Evolutionary conservation across 2,888 invertebrate genomes (phyloP), one percentile per base, ranked within the genome.

Genomic region (Rhaphigaster nebulosa): DNA sequence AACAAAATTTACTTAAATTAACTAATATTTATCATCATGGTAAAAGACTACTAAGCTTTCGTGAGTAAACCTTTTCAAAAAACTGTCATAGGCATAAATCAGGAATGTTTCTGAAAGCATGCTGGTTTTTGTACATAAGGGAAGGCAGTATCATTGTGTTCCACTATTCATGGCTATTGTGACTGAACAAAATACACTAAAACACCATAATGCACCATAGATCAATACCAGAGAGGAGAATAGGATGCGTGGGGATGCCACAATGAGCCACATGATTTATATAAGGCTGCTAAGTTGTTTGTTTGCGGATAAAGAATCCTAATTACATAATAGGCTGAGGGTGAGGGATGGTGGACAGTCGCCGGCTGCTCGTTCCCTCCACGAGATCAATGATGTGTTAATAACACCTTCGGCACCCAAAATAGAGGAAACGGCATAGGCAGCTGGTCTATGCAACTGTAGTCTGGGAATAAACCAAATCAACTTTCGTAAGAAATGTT

Each of bases 221-320:
- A 60, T 41, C 88, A 41, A 88, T 88, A 56, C 26, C n/a, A 20
- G 23, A 23, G 65, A 54, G 88, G 65, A 60, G 38, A 88, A 87
- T 50, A 29, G 88, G 88, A 41, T 56, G 88, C 70, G 65, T 90
- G 52, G 90, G 52, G 29, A 26, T 52, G 15, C 84, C 6, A 87
- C 90, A 90, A 90, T 87, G 70, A 52, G 45, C 50, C 52, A 52
- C 52, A 87, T 90, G 89, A 87, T 90, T 90, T 91, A 89, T 91
- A 60, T 60, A 89, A 87, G 70, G 80, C 50, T 50, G 56, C 70
- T 91, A 91, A 91, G 89, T 89, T 91, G 91, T 91, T 91, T 91
- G 91, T 91, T 89, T 91, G 91, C 91, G 56, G 89, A 91, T 89
- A 91, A 91, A 89, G 91, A 91, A 29, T 65, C 89, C 91, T 91